Conservation (phyloP, 64 coral and sea anemone species). For the Trachythela sp. region DNA sequence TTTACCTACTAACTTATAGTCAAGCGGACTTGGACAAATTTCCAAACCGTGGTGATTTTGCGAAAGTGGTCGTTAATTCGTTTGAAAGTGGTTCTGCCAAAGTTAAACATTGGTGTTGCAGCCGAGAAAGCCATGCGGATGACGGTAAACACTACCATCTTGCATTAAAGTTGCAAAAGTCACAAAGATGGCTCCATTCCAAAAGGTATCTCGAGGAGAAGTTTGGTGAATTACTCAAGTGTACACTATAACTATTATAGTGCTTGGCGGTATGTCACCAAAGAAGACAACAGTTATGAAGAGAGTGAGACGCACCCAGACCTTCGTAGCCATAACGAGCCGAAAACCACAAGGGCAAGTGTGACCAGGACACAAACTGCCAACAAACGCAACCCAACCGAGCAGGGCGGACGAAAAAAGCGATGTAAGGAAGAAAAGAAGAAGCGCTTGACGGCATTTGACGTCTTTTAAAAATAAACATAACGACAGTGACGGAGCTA, state of each 20-base stretch:
- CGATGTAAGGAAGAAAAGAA: background rate
- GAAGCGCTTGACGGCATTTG: background rate
- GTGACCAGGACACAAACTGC: background rate
- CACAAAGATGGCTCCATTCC: conserved; percentile 6
- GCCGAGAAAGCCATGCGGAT: background rate
- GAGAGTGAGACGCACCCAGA: conserved; percentile 16
- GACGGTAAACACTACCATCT: background rate
- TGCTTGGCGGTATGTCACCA: conserved; percentile 45
- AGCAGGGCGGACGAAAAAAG: background rate
- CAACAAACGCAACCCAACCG: background rate
- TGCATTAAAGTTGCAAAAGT: background rate
- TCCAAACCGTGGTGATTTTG: conserved; percentile 26
- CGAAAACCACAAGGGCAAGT: background rate
- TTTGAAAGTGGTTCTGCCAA: conserved; percentile 25
- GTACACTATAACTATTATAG: conserved; percentile 43
- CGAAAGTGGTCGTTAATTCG: conserved; percentile 1
- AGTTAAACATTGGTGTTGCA: conserved; percentile 4
- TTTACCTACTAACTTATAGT: conserved; percentile 42
- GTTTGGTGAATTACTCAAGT: conserved; percentile 30
- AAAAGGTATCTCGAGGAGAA: conserved; percentile 23
- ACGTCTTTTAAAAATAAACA: background rate
- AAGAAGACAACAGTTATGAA: conserved; percentile 27
- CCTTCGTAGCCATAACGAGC: background rate
- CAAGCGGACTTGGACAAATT: conserved; percentile 34
- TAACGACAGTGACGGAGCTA: background rate